These are phyloP conservation scores for Macrosteles quadrilineatus DNA, from an alignment of 1,140 invertebrate genomes.

Conservation along the genomic window DNA sequence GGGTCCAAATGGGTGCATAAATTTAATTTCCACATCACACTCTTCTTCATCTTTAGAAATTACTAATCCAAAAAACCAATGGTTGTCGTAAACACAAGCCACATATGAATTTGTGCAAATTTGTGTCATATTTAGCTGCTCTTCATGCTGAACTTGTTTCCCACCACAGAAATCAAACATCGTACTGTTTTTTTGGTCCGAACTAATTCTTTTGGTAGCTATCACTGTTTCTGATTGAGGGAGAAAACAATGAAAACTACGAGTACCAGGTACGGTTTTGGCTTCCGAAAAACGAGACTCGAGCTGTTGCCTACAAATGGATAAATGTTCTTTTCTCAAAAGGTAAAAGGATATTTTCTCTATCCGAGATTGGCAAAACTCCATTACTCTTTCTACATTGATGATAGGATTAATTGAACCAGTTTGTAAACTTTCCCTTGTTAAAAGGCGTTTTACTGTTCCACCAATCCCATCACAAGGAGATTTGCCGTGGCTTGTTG, in stretches of 20 bases:
- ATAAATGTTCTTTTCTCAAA: not conserved
- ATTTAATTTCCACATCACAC: not conserved
- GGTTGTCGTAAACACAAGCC: not conserved
- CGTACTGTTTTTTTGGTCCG: not conserved
- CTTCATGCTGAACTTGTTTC: not conserved
- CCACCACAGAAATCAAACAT: not conserved
- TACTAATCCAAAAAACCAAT: not conserved
- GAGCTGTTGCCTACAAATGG: not conserved
- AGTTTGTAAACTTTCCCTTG: conserved; percentile 35
- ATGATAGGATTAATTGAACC: not conserved
- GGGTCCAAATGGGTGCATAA: not conserved
- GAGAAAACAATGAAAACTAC: not conserved
- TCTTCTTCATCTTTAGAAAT: not conserved
- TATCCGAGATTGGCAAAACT: not conserved
- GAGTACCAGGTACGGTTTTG: not conserved
- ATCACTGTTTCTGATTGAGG: not conserved
- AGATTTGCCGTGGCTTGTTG: conserved; percentile 41
- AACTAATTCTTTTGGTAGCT: not conserved
- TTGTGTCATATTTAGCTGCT: not conserved
- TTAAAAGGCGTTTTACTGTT: conserved; percentile 33
- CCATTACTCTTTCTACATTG: not conserved
- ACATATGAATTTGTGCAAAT: not conserved
- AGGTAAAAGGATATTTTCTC: not conserved
- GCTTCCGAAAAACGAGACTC: not conserved
- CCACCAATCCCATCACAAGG: conserved; percentile 36